Base-by-base conservation (phyloP, 1,140 invertebrate species). In the Pissodes strobi region DNA sequence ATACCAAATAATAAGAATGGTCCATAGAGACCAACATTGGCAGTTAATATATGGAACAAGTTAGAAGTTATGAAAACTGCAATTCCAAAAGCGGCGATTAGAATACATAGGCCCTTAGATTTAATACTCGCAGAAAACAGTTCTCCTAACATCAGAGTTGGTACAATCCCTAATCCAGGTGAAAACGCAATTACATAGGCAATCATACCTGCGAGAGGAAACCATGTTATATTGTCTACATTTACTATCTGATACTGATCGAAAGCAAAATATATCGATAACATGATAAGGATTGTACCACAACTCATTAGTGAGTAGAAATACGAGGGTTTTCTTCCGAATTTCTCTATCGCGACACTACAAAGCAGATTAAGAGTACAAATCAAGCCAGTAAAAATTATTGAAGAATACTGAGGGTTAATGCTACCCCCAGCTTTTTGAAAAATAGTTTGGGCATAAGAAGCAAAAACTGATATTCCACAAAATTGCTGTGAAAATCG, bases 1-100 rank as follows among this genome's bases (percentile, higher is more conserved):
- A 82, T 73, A n/a, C 87, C 86, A 73, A 93, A 97, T 34, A 94
- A 73, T 86, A 89, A 92, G 76, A 95, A 92, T 0, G 88, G 86
- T 1, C 87, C 88, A 62, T 86, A 82, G 25, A 84, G 78, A 0
- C 91, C 88, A 41, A 94, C 81, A 1, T 79, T 45, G 2, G 74
- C 72, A 56, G 77, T 70, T 1, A 83, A 67, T 1, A 82, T 74
- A 53, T 71, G 49, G 51, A 74, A 75, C 27, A 75, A 34, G 52
- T 72, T 70, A 0, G 79, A 80, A 0, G 79, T 78, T 30, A 77
- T 30, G 60, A 80, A 60, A 17, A 71, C 38, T 10, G 45, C 63
- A 9, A 64, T 9, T 10, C 64, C 66, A 37, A 64, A 71, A 2
- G 45, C 25, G 1, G 71, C 60, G 22, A 62, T 68, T 51, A 70